A percentile compares a stretch with the other conserved stretches of the same genome.
Evolutionary conservation across 1,140 invertebrate species (phyloP).

Genomic region (Ephestia elutella): DNA sequence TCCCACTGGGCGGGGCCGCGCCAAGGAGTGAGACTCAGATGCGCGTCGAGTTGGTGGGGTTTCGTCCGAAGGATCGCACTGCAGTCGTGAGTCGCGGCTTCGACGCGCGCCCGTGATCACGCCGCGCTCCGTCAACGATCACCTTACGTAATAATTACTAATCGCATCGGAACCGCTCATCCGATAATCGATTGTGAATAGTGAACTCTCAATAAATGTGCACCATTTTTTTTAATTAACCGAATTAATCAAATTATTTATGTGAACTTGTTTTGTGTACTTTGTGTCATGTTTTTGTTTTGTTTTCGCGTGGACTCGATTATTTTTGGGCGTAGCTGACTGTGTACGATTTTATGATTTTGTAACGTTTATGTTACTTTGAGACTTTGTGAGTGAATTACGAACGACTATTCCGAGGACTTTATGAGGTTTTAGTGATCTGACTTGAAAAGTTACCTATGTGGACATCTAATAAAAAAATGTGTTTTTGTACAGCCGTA

Average conservation of each 20-base stretch:
- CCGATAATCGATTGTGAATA: conserved; percentile 64
- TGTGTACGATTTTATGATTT: conserved; percentile 36
- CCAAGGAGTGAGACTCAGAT: conserved; percentile 70
- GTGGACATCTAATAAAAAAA: conserved; percentile 27
- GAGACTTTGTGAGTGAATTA: conserved; percentile 27
- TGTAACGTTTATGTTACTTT: conserved; percentile 34
- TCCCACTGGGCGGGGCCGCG: conserved; percentile 71
- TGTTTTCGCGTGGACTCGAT: conserved; percentile 52
- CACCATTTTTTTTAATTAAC: conserved; percentile 27
- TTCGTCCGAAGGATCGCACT: conserved; percentile 68
- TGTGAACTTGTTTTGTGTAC: conserved; percentile 45
- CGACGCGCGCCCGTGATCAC: conserved; percentile 55
- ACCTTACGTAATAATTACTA: conserved; percentile 64
- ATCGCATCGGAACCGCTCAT: conserved; percentile 50
- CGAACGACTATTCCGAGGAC: conserved; percentile 18
- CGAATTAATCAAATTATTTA: conserved; percentile 7
- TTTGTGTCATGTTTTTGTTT: conserved; percentile 59
- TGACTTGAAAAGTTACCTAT: conserved; percentile 29
- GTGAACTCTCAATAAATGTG: conserved; percentile 46
- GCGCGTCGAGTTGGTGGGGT: conserved; percentile 64
- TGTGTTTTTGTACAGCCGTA: conserved; percentile 22
- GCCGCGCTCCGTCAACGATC: conserved; percentile 35
- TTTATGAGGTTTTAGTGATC: conserved; percentile 26
- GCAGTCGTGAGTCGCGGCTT: conserved; percentile 63
- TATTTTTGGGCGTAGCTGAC: conserved; percentile 53